Base-by-base conservation (phyloP, 2,888 invertebrate genomes). In the Yponomeuta malinellus region DNA sequence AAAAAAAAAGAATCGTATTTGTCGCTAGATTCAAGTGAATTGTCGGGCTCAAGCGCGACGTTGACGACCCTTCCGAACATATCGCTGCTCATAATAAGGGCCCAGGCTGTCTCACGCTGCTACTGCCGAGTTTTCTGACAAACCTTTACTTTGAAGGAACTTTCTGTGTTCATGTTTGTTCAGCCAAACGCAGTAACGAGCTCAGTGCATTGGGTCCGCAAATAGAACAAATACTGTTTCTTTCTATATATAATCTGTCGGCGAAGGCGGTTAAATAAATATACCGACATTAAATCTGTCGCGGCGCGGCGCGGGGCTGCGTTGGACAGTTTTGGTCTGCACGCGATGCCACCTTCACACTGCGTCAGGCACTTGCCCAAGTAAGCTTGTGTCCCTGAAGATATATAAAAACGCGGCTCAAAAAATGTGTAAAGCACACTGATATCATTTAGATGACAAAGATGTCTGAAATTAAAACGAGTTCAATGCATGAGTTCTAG, bases 211-310 rank as follows among this genome's bases (percentile, higher is more conserved):
- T 15, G 67, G 15, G 29, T 0, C 15, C 33, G 6, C 52, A 59
- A 10, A 67, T 33, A 37, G n/a, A 67, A 67, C 48, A 68, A 52
- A 68, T 43, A 48, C 3, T 15, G 29, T 68, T 52, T 67, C 31
- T 23, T 68, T 63, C 75, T 73, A 72, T 71, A 74, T 72, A 73
- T 72, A 74, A 74, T 72, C 67, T 37, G 69, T 71, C 69, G 69
- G 68, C 71, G 70, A 63, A 71, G 69, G 72, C 70, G n/a, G 67
- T 67, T 37, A 67, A 71, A 75, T 76, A 78, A 77, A 76, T 72
- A 74, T 72, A 75, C 48, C 31, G 10, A 48, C 48, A 48, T 74
- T 80, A 77, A 78, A 78, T 78, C 76, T 74, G 77, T 78, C 76
- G 71, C 74, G 72, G 71, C 23, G 52, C 52, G 52, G 52, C 4